Conservation (phyloP, 2,888 invertebrate species). For the Helleia helle region DNA sequence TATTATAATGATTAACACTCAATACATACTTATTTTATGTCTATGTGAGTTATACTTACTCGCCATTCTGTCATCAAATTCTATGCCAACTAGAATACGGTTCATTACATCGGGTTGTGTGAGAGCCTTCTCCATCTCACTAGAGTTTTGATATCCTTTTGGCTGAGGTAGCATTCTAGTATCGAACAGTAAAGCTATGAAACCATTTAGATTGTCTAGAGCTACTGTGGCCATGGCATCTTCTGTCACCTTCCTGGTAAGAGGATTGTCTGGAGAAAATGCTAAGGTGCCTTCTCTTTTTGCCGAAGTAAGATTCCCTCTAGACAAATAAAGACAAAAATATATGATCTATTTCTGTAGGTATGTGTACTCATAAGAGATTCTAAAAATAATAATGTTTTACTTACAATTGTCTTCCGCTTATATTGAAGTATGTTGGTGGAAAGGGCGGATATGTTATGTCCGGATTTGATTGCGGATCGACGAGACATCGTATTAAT, state of each 20-base stretch:
- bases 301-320: conserved; percentile 50
- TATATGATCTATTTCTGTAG: too few species aligned
- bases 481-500: conserved; percentile 79
- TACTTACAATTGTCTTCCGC: conserved; percentile 52
- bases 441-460: conserved; percentile 43
- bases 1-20: too few species aligned
- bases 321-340: conserved; percentile 21
- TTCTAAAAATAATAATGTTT: background rate
- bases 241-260: conserved; percentile 48
- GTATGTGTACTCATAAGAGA: background rate
- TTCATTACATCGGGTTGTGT: conserved; percentile 58
- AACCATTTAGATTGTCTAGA: conserved; percentile 49
- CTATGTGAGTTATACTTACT: conserved; percentile 43
- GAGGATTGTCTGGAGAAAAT: conserved; percentile 57
- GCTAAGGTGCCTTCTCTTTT: conserved; percentile 53
- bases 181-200: conserved; percentile 48
- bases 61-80: conserved; percentile 58
- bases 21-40: too few species aligned
- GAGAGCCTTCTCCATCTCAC: conserved; percentile 47
- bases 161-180: conserved; percentile 49
- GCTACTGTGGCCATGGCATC: conserved; percentile 56
- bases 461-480: conserved; percentile 68
- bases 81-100: conserved; percentile 55
- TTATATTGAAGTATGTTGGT: conserved; percentile 59
- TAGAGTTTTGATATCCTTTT: conserved; percentile 50